Evolutionary conservation across 2,888 invertebrate species (phyloP), one percentile per base, ranked within the genome.

Genomic region (Drosophila prostipennis): DNA sequence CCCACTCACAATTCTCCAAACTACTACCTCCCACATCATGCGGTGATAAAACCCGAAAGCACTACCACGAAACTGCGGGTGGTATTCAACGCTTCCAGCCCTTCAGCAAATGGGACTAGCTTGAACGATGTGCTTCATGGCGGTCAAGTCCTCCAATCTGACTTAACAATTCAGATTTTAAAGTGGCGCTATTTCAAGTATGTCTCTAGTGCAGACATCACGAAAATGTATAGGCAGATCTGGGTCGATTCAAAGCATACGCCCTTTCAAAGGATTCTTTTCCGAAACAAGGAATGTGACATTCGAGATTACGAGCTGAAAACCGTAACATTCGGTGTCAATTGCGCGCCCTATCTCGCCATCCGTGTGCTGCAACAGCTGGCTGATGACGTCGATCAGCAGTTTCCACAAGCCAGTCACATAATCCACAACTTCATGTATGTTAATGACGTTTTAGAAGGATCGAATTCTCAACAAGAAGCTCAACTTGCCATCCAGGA

Each of bases 301-400:
- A 26, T 48, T 3, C 32, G 48, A 13, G 57, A 57, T n/a, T 40
- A 19, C 7, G 37, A 37, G 37, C 7, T 37, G n/a, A 37, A 32
- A 16, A 52, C 59, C 2, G 45, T 52, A 13, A 60, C 46, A 1
- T 60, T 60, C 29, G 52, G 53, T 0, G 60, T 60, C 7, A 46
- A 37, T 7, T 53, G 59, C 13, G 59, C 59, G 3, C 52, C 37
- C 1, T 52, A 14, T 8, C 36, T 45, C 6, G 59, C 45, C 10
- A 37, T 59, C 2, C 29, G 53, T 11, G 19, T 43, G 8, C 11
- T 54, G 6, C 29, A 63, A 29, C 49, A 63, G 29, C 32, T 49
- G 5, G 34, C 43, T 0, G 2, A 13, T 6, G 42, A 63, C 7
- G 49, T 63, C 3, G 43, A 49, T 14, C 2, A 11, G 4, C 6